Conservation (phyloP, 2,113 vertebrate genomes). For the Anoura caudifer region DNA sequence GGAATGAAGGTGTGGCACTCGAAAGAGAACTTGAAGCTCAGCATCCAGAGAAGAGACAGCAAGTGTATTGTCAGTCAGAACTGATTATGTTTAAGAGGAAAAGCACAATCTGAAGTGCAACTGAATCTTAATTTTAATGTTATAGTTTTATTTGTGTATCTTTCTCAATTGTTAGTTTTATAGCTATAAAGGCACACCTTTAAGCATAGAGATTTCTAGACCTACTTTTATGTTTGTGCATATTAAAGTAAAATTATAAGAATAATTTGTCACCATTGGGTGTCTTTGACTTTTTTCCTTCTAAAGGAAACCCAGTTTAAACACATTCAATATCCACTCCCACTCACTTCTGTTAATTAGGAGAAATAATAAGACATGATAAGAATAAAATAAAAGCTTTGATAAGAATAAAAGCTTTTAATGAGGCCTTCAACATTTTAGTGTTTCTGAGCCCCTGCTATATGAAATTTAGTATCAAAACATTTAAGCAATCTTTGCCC, state of each 20-base stretch:
- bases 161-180: neutral
- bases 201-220: neutral
- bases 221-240: neutral
- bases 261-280: neutral
- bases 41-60: too few species aligned
- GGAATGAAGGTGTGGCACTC: neutral
- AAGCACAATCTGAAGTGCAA: too few species aligned
- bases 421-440: neutral
- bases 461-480: neutral
- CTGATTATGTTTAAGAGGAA: too few species aligned
- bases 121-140: too few species aligned
- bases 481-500: neutral
- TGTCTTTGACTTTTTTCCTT: neutral
- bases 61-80: too few species aligned
- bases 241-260: neutral
- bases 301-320: neutral
- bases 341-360: neutral
- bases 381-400: too few species aligned
- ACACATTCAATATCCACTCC: neutral
- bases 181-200: neutral
- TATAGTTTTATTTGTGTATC: neutral
- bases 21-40: too few species aligned
- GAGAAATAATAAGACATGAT: neutral
- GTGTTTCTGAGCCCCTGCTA: neutral
- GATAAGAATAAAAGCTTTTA: neutral